Conservation (phyloP, 2,888 invertebrate genomes). For the Xanthorhoe spadicearia region DNA sequence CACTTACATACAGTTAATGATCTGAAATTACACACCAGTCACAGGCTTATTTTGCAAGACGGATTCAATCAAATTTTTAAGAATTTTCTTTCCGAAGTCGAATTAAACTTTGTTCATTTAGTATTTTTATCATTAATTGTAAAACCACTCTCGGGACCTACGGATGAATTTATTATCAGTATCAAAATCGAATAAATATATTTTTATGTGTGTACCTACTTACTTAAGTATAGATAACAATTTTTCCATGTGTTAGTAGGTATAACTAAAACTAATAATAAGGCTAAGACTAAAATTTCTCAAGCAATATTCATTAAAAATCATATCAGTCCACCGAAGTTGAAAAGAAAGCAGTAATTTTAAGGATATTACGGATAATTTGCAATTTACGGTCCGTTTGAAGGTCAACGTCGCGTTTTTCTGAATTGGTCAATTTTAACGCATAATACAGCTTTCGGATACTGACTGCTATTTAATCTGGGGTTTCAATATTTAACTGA, state of each 20-base stretch:
- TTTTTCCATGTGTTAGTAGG: too few species aligned
- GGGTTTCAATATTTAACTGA: not conserved
- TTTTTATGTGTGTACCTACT: too few species aligned
- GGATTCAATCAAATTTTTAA: not conserved
- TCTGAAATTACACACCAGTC: constrained; percentile 39
- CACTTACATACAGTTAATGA: constrained; percentile 36
- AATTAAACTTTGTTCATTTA: not conserved
- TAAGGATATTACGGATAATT: constrained; percentile 40
- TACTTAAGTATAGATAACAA: too few species aligned
- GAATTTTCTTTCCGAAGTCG: not conserved
- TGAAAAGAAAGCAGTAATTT: constrained; percentile 41
- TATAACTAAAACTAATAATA: too few species aligned
- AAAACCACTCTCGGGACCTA: not conserved
- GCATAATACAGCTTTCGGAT: constrained; percentile 49
- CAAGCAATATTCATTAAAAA: constrained; percentile 1
- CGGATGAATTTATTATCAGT: too few species aligned
- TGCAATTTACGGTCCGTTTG: constrained; percentile 44
- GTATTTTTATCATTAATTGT: not conserved
- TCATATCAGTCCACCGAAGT: constrained; percentile 14
- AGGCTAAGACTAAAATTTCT: too few species aligned
- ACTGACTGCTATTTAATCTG: not conserved
- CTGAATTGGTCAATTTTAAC: constrained; percentile 38
- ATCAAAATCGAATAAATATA: too few species aligned
- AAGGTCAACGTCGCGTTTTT: constrained; percentile 47
- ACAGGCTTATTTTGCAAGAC: constrained; percentile 11